Conservation (phyloP, 2,113 vertebrate genomes). For the Pontoporia blainvillei region DNA sequence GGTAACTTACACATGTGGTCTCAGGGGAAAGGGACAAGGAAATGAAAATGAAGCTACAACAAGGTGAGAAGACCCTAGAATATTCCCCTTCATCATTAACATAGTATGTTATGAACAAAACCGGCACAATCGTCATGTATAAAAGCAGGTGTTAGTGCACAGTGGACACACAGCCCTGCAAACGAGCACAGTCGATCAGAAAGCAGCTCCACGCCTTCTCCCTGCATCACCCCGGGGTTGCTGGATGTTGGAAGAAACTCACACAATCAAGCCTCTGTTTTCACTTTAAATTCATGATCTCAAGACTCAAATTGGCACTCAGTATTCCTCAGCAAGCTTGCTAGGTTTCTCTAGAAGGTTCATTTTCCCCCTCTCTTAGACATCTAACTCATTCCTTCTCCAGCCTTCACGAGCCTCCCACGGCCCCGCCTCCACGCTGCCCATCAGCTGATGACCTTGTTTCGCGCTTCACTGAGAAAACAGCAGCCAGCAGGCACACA, state of each 20-base stretch:
- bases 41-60: conserved; percentile 17
- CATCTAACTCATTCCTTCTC: neutral
- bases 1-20: conserved; percentile 23
- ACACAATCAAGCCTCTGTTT: conserved; percentile 20
- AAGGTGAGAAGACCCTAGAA: conserved; percentile 12
- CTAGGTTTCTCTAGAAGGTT: conserved; percentile 15
- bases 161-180: neutral
- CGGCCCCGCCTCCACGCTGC: rapidly evolving
- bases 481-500: neutral
- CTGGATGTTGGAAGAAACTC: neutral
- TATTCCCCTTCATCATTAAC: neutral
- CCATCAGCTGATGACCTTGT: neutral
- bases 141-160: neutral
- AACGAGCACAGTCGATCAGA: neutral
- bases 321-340: neutral
- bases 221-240: neutral
- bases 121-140: neutral
- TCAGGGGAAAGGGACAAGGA: neutral
- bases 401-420: neutral
- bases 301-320: neutral
- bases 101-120: neutral
- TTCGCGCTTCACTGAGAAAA: neutral
- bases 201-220: neutral
- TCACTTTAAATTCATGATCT: conserved; percentile 41
- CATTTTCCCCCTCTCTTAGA: neutral